Percentiles rank a stretch among this genome's conserved stretches.
These are phyloP conservation scores for Camarhynchus parvulus DNA, from an alignment of 2,113 vertebrate genomes.

Conservation along the genomic window DNA sequence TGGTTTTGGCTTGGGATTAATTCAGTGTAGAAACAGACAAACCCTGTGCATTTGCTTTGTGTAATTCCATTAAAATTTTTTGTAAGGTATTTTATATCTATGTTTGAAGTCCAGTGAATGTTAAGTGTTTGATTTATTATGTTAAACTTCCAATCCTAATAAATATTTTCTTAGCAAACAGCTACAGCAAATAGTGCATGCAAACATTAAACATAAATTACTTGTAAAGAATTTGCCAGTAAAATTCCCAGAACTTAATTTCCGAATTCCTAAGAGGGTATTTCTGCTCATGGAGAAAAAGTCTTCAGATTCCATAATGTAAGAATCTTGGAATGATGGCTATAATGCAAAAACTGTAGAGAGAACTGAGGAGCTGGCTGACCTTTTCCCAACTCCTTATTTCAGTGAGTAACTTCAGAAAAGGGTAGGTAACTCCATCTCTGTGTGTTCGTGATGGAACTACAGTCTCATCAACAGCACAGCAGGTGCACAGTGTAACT, in stretches of 20 bases:
- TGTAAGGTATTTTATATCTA: constrained; percentile 71
- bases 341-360: not conserved
- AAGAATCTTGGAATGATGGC: not conserved
- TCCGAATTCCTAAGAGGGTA: constrained; percentile 1
- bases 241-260: constrained; percentile 37
- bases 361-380: not conserved
- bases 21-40: constrained; percentile 63
- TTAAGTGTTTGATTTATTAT: constrained; percentile 72
- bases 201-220: constrained; percentile 7
- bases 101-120: constrained; percentile 70
- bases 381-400: not conserved
- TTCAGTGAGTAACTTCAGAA: not conserved
- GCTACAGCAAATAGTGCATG: constrained; percentile 42
- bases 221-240: constrained; percentile 29
- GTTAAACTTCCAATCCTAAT: constrained; percentile 71
- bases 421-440: not conserved
- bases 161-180: constrained; percentile 77
- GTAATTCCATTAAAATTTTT: constrained; percentile 58
- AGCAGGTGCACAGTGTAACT: not conserved
- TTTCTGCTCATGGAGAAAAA: constrained; percentile 12
- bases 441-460: not conserved
- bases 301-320: not conserved
- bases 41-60: constrained; percentile 67
- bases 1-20: constrained; percentile 64
- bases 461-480: not conserved